Base-by-base conservation (phyloP, 2,888 invertebrate species). In the Tetrapedia diversipes region DNA sequence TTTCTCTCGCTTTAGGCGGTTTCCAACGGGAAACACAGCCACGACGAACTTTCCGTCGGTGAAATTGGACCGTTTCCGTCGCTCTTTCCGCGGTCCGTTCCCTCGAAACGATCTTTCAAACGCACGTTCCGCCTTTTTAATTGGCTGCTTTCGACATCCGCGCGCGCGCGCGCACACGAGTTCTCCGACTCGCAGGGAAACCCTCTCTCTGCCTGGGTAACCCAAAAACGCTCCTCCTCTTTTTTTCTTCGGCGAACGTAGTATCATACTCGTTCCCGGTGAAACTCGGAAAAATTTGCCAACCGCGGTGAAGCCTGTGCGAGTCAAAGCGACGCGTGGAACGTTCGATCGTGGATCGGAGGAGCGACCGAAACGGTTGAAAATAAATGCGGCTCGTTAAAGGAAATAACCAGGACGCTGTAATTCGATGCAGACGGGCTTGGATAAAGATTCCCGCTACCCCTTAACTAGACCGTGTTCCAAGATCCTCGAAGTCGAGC, bases 81-180 rank as follows among this genome's bases (percentile, higher is more conserved):
- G 24, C 24, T 27, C 8, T 24, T 16, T n/a, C 10, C 24, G 7
- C 39, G 6, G 2, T 14, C 22, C 19, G 37, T 39, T 39, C 16
- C 24, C 24, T 16, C 24, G 16, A 39, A 53, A 41, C 32, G 11
- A 53, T 19, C 53, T 19, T 32, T 32, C 8, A 29, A 53, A 53
- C 53, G 53, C 47, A 14, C 32, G 8, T 14, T 27, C 47, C 6
- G 16, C 47, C 47, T 39, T 22, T 56, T 41, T 56, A 56, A 56
- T 56, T 39, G 39, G 32, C 32, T 19, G 27, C 29, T 53, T 53
- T 53, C 53, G 19, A 19, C 32, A 10, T 19, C 19, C 53, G n/a
- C 19, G n/a, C 16, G 10, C 2, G 14, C 29, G 19, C 32, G n/a
- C 22, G 24, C 24, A n/a, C n/a, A n/a, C n/a, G n/a, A n/a, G n/a